Base-by-base conservation (phyloP, 2,888 invertebrate genomes). In the Eucera pruinosa region DNA sequence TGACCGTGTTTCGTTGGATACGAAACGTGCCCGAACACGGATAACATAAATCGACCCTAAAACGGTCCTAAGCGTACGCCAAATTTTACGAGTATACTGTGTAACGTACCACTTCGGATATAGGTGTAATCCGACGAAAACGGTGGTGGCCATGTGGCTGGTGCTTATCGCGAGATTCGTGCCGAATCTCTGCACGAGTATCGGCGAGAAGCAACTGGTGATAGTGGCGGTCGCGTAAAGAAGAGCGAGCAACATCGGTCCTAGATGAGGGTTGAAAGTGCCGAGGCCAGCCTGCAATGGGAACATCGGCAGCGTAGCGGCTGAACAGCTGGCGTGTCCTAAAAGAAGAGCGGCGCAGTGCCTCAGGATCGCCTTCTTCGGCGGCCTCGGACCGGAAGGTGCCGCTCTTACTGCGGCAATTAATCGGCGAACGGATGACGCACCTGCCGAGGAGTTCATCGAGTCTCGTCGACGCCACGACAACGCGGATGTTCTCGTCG, bases 341-440 rank as follows among this genome's bases (percentile, higher is more conserved):
- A 93, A 83, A 18, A 93, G 89, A 15, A 93, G 88, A 0, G 93
- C 93, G 1, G 91, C 91, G 81, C 92, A 93, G 75, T 93, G 93
- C 0, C 92, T 82, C 2, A 91, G 30, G 0, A 91, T 86, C 0
- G 88, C 90, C 68, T 86, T 89, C 67, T 90, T 90, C 52, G 91
- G 90, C 3, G 91, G 91, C 6, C 91, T 79, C 6, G 91, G 90
- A 11, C 90, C 90, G 23, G 91, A 89, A 3, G 91, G 91, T 0
- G 90, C 84, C 7, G 90, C 82, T 1, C 91, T 82, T 4, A 91
- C 91, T 0, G 91, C 93, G 0, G 96, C 95, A 64, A 97, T 94
- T 15, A 97, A 93, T 0, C 96, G 94, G 3, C 96, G 94, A 11
- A 97, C 96, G 0, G 97, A 97, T 92, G 79, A 94, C 77, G 90